Base-by-base conservation (phyloP, 2,797 vertebrate genomes). In the Microtus californicus region DNA sequence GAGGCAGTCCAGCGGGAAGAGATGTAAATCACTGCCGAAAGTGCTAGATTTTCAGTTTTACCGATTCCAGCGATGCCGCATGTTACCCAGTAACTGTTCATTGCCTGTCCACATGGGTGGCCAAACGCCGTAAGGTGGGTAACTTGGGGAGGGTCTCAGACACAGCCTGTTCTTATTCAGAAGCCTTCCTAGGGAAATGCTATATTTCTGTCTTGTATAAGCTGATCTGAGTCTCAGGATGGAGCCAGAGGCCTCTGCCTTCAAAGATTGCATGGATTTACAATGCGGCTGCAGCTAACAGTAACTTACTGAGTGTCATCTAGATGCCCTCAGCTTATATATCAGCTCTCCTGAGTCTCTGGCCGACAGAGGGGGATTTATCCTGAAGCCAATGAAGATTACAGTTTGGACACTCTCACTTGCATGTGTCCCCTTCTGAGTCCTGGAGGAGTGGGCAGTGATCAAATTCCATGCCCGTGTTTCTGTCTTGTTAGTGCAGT, bases 241-340 rank as follows among this genome's bases (percentile, higher is more conserved):
- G 27, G 29, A 96, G 67, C 37, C 65, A 45, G 43, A 45, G 14
- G 54, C 73, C 73, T 87, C 74, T 79, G 76, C 27, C 37, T 91
- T 95, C 54, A 88, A 69, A 94, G 83, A 95, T 10, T 4, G 11
- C 48, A 71, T 65, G n/a, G 71, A 65, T 61, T 94, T 65, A 65
- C 21, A 13, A 25, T 0, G 8, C 48, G 13, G 90, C 89, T 92
- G 87, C 31, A 85, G 11, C 43, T 31, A 89, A 74, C 61, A 79
- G 45, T 54, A 45, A 81, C 67, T 77, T 90, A 63, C 13, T 74
- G 85, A 51, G 21, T 59, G 54, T 83, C 73, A 79, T 3, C 25
- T 14, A 45, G 34, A 69, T 37, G 34, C 67, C 19, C 87, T 73
- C 51, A 19, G 76, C 12, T 40, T 80, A 6, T 45, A 12, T 8